Percentiles rank a stretch among this genome's conserved stretches.
phyloP scores from a whole-genome alignment of 2,888 invertebrate genomes.

The Byasa hedistus region DNA sequence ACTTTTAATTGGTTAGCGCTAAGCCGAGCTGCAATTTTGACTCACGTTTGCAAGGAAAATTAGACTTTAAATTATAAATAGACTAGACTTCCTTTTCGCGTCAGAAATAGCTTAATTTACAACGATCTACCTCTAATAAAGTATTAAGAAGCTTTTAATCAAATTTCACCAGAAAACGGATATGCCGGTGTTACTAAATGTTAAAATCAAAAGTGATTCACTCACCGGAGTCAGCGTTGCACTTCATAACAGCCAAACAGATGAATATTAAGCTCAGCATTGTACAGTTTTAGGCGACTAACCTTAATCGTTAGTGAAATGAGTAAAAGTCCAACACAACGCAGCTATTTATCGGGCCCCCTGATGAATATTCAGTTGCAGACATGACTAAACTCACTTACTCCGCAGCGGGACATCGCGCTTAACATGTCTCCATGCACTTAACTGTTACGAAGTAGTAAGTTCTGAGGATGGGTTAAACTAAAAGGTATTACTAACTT shows the following conservation, averaged over 20 bases:
- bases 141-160: not conserved
- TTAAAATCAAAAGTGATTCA: not conserved
- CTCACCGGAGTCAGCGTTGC: conserved; percentile 11
- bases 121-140: not conserved
- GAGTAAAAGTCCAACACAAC: conserved; percentile 11
- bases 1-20: too few relatives aligned
- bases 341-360: conserved; percentile 21
- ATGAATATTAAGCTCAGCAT: conserved; percentile 14
- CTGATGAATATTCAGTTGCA: conserved; percentile 23
- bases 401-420: conserved; percentile 1
- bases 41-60: too few relatives aligned
- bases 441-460: too few relatives aligned
- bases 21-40: too few relatives aligned
- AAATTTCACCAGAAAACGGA: not conserved
- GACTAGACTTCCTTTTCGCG: too few relatives aligned
- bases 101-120: not conserved
- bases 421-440: too few relatives aligned
- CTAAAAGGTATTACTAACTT: too few relatives aligned
- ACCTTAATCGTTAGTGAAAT: conserved; percentile 21
- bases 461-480: too few relatives aligned
- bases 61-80: too few relatives aligned
- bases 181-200: too few relatives aligned
- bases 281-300: conserved; percentile 3
- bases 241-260: conserved; percentile 1
- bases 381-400: conserved; percentile 15